Evolutionary conservation across 2,797 vertebrate species (phyloP).

Genomic region (Carduelis carduelis): DNA sequence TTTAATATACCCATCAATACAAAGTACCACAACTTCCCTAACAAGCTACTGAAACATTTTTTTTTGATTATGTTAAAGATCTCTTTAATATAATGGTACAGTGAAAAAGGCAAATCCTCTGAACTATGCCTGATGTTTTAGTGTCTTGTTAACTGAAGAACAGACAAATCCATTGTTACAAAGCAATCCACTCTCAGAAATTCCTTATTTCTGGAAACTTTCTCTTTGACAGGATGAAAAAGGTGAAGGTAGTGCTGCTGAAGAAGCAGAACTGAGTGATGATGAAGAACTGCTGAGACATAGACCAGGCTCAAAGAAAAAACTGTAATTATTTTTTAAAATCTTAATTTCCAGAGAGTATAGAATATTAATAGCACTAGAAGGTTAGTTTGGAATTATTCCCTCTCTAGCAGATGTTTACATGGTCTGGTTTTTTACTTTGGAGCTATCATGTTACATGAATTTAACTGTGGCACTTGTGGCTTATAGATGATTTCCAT

Average conservation of each 20-base stretch:
- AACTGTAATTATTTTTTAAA: conserved; percentile 77
- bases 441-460: fast-evolving
- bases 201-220: neutral
- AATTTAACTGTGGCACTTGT: neutral
- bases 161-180: neutral
- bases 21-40: neutral
- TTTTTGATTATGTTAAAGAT: neutral
- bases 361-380: neutral
- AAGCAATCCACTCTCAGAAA: neutral
- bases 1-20: neutral
- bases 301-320: conserved; percentile 73
- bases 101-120: neutral
- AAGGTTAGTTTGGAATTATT: neutral
- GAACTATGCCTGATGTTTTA: neutral
- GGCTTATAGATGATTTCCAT: neutral
- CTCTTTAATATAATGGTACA: neutral
- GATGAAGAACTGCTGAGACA: conserved; percentile 80
- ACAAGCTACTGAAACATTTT: neutral
- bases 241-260: conserved; percentile 14
- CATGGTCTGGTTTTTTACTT: neutral
- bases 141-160: neutral
- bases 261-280: conserved; percentile 73
- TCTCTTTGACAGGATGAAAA: conserved; percentile 72
- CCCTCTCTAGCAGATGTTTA: neutral
- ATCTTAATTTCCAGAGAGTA: neutral